Evolutionary conservation across 1,140 invertebrate genomes (phyloP), one percentile per base, ranked within the genome.

Genomic region (Scaptomyza hsui): DNA sequence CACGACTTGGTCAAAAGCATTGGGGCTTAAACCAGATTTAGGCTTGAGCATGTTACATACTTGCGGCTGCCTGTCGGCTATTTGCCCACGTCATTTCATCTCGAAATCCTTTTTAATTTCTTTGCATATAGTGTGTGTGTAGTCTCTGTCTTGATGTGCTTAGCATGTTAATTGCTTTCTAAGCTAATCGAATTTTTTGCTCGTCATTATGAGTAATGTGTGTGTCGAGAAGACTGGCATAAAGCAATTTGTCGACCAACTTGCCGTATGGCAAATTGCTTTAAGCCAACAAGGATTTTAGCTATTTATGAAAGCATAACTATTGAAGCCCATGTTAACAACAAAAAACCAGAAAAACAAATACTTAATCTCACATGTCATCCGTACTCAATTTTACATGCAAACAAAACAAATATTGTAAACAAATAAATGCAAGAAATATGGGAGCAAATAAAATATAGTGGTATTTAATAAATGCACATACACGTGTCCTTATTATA

Each of bases 161-260:
- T 64, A 68, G 78, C 75, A 75, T 75, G 78, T 88, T 88, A 88
- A 88, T 88, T 88, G 83, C 82, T 78, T 88, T 78, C 61, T 71
- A 64, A 75, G 83, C 82, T 82, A 88, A 88, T 88, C 82, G 83
- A 78, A 89, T 88, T 82, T 86, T 86, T 88, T 82, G 82, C 77
- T 69, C 42, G 81, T 86, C 81, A 86, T 86, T 88, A 86, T 86
- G 81, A 86, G 82, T 86, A 85, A 86, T 85, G 82, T 67, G 26
- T 29, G 77, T 68, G 9, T 42, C 13, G 52, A 39, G 9, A 39
- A 63, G 64, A 12, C 35, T 56, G 47, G 37, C 70, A 80, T 86
- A 68, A 71, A 86, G 73, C 82, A 88, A 86, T 86, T 88, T 86
- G 82, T 85, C 77, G 68, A 49, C 55, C 24, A 80, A 61, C 78